These are phyloP conservation scores for Plebejus argus DNA, from an alignment of 2,888 invertebrate species.

Conservation along the genomic window DNA sequence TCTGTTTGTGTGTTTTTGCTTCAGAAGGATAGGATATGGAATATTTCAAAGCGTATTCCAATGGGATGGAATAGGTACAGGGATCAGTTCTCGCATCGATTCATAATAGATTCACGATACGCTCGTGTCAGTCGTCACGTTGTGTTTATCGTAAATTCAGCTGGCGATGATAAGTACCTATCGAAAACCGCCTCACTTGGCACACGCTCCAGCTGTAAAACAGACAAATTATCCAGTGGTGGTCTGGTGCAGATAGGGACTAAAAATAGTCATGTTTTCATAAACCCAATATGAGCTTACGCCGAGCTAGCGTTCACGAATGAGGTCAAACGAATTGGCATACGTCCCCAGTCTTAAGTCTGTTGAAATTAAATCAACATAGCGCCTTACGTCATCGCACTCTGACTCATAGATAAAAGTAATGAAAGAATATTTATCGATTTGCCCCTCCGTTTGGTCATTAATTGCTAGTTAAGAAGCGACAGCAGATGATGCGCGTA, in stretches of 20 bases:
- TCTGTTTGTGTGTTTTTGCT: slow-evolving; percentile 9
- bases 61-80: not conserved
- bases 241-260: slow-evolving; percentile 58
- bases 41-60: slow-evolving; percentile 9
- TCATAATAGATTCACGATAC: slow-evolving; percentile 19
- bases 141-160: slow-evolving; percentile 60
- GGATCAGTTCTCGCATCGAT: slow-evolving; percentile 16
- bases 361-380: slow-evolving; percentile 59
- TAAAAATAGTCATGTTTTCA: slow-evolving; percentile 76
- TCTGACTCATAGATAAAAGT: slow-evolving; percentile 41
- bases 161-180: slow-evolving; percentile 49
- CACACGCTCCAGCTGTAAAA: slow-evolving; percentile 64
- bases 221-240: slow-evolving; percentile 70
- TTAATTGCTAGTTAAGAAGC: slow-evolving; percentile 24
- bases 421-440: slow-evolving; percentile 36
- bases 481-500: slow-evolving; percentile 10
- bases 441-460: slow-evolving; percentile 25
- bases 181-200: slow-evolving; percentile 67
- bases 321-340: slow-evolving; percentile 77
- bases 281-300: slow-evolving; percentile 75
- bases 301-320: slow-evolving; percentile 68
- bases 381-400: slow-evolving; percentile 39
- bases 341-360: slow-evolving; percentile 54
- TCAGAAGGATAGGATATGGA: slow-evolving; percentile 6
- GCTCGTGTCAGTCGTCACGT: slow-evolving; percentile 37